Percentiles rank a stretch among this genome's conserved stretches.
Conservation (phyloP, 2,113 vertebrate genomes). For the Eulacestoma nigropectus region DNA sequence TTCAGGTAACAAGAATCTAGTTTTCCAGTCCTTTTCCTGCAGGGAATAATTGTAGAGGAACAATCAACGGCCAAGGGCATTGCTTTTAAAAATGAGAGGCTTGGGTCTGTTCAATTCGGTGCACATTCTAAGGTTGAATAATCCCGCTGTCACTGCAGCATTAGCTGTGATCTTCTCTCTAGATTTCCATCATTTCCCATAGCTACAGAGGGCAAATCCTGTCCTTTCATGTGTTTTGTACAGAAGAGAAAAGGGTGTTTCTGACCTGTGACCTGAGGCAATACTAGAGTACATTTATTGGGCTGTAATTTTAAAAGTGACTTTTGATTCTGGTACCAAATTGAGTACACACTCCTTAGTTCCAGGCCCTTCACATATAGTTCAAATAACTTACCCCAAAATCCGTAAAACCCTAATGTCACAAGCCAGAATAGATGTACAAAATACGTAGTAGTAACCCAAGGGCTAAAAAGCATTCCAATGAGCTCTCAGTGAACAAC, state of each 20-base stretch:
- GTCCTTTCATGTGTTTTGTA: not conserved
- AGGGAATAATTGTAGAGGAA: not conserved
- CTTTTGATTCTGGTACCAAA: not conserved
- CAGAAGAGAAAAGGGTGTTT: not conserved
- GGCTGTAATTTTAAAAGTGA: not conserved
- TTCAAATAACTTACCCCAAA: not conserved
- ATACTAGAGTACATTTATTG: not conserved
- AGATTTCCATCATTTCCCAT: not conserved
- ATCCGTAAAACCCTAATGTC: not conserved
- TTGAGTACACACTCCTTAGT: not conserved
- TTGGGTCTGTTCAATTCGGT: not conserved
- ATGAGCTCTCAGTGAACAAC: not conserved
- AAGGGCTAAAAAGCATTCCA: not conserved
- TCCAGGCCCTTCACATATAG: not conserved
- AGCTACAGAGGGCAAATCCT: not conserved
- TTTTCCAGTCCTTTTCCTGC: not conserved
- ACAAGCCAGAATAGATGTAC: not conserved
- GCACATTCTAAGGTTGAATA: not conserved
- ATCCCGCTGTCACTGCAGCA: not conserved
- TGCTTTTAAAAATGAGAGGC: not conserved
- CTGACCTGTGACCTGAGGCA: not conserved
- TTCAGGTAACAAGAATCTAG: not conserved
- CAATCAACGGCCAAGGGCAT: not conserved
- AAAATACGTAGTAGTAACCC: not conserved
- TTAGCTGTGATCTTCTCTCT: not conserved